A percentile compares a stretch with the other conserved stretches of the same genome.
Conservation (phyloP, 2,113 vertebrate species). For the Periophthalmus modestus region DNA sequence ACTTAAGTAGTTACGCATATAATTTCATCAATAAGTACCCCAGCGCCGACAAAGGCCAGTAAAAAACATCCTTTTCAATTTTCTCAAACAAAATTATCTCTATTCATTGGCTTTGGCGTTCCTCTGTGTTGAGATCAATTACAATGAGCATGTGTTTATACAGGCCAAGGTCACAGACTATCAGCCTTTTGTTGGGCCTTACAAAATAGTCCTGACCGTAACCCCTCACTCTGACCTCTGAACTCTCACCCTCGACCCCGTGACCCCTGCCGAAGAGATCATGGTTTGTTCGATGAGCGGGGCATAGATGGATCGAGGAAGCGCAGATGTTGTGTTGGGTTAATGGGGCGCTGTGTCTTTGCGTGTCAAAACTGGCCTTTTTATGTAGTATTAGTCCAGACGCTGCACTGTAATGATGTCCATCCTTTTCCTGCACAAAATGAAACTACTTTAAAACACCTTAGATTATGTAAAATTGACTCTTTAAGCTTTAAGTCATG, state of each 20-base stretch:
- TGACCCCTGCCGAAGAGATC: constrained; percentile 30
- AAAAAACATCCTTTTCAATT: constrained; percentile 10
- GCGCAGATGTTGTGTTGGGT: constrained; percentile 51
- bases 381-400: constrained; percentile 9
- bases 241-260: constrained; percentile 5
- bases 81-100: constrained; percentile 49
- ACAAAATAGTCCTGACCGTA: constrained; percentile 51
- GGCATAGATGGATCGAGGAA: constrained; percentile 10
- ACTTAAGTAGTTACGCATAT: constrained; percentile 18
- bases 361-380: constrained; percentile 22
- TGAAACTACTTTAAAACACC: too few species aligned
- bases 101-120: constrained; percentile 47
- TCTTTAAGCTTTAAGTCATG: too few species aligned
- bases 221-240: constrained; percentile 47
- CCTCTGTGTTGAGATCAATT: constrained; percentile 52
- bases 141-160: constrained; percentile 61
- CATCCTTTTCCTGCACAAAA: too few species aligned
- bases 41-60: constrained; percentile 1
- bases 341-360: constrained; percentile 23
- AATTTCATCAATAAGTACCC: constrained; percentile 9
- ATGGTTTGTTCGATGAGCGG: constrained; percentile 36
- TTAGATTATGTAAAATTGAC: too few species aligned
- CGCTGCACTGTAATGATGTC: too few species aligned
- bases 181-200: constrained; percentile 53
- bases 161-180: constrained; percentile 52